phyloP scores from a whole-genome alignment of 1,140 invertebrate species.

The Procambarus clarkii region DNA sequence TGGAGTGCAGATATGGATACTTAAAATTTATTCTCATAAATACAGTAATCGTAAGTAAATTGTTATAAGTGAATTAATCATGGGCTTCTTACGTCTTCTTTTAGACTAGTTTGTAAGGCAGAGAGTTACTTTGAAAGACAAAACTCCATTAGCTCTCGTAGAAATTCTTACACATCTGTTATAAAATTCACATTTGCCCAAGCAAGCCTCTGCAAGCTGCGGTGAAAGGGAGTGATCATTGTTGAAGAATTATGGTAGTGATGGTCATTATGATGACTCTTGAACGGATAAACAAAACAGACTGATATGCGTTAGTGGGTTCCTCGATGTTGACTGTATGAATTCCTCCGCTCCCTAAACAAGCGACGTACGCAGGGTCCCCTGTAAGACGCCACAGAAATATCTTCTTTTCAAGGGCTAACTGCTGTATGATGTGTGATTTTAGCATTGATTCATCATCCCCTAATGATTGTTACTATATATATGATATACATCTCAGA shows the following conservation, averaged over 20 bases:
- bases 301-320: conserved; percentile 64
- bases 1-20: neutral
- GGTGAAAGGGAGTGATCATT: conserved; percentile 35
- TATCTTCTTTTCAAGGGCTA: conserved; percentile 51
- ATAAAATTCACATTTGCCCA: conserved; percentile 52
- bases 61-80: conserved; percentile 28
- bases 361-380: conserved; percentile 52
- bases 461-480: conserved; percentile 67
- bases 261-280: conserved; percentile 39
- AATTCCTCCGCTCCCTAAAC: conserved; percentile 51
- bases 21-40: neutral
- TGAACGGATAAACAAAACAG: conserved; percentile 50
- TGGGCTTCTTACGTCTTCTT: conserved; percentile 1
- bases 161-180: conserved; percentile 24
- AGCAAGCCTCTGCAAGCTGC: conserved; percentile 47
- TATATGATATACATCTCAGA: conserved; percentile 67
- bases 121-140: conserved; percentile 34
- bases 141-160: conserved; percentile 13
- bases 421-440: conserved; percentile 49
- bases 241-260: conserved; percentile 24
- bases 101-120: conserved; percentile 30
- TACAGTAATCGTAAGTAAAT: conserved; percentile 27
- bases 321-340: conserved; percentile 67
- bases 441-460: conserved; percentile 66
- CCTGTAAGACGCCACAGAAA: conserved; percentile 37